Evolutionary conservation across 23 tunicate genomes (phyloP).

Genomic region (Ciona savignyi): DNA sequence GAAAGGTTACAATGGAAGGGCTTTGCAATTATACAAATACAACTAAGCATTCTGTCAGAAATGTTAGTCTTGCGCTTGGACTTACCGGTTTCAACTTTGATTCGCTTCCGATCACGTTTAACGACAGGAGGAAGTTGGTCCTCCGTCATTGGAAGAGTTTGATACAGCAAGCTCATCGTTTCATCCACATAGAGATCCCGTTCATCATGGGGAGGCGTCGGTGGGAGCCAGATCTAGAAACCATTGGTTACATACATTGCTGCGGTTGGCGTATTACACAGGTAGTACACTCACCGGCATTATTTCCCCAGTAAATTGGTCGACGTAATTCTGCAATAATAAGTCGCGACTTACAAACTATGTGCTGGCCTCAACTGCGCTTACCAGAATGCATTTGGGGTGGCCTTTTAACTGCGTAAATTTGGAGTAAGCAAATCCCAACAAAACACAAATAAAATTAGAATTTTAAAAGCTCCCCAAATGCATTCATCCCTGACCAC

Average conservation of each 20-base stretch:
- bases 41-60: not conserved
- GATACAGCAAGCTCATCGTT: slow-evolving; percentile 29
- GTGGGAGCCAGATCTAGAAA: slow-evolving; percentile 85
- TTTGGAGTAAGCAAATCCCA: not conserved
- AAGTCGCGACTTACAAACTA: not conserved
- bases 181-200: slow-evolving; percentile 58
- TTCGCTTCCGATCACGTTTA: slow-evolving; percentile 28
- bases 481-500: slow-evolving; percentile 7
- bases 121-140: slow-evolving; percentile 57
- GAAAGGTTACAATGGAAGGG: no score
- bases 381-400: slow-evolving; percentile 15
- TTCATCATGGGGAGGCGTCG: slow-evolving; percentile 91
- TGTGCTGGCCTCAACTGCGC: not conserved
- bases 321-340: slow-evolving; percentile 49
- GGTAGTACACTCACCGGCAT: slow-evolving; percentile 92
- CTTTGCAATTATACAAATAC: not conserved
- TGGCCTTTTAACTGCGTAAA: not conserved
- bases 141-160: slow-evolving; percentile 31
- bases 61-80: no score
- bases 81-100: slow-evolving; percentile 17
- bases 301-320: slow-evolving; percentile 49
- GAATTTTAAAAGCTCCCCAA: slow-evolving; percentile 7
- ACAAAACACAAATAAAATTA: no score
- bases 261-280: no score
- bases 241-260: no score